Evolutionary conservation across 30 jellyfish, hydroid and myxozoan species (phyloP), one percentile per base, ranked within the genome.

Genomic region (Hydra vulgaris): DNA sequence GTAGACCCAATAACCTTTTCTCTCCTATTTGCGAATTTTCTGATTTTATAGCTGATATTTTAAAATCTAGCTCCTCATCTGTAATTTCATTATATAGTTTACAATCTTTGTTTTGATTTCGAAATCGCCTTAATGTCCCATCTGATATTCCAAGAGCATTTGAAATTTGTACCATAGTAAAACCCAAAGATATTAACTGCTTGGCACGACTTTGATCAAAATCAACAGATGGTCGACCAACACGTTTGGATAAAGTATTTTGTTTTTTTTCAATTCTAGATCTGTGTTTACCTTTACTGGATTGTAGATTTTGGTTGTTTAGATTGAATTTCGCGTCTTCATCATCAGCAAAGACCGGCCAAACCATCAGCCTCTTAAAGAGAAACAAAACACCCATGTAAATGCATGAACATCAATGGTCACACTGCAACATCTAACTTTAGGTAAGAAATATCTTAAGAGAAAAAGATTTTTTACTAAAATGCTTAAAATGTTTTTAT

Each of bases 71-170:
- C 15, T 80, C 87, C 23, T 80, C 83, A 80, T 80, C 69, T 12
- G 27, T 66, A n/a, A 80, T 80, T 66, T 67, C 54, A 70, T 69
- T 53, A 80, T 66, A 80, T n/a, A 67, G 66, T 25, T 25, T 23
- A 66, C 83, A 69, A 66, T 67, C 66, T 18, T 66, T 69, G 27
- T 69, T 70, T 52, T 23, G 55, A 21, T 27, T 80, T 18, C 87
- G 83, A 80, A 80, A 80, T n/a, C 87, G 55, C 71, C 87, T 54
- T 23, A 80, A 70, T 1, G 87, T 80, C 18, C 81, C 87, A 8
- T 67, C 83, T 19, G 87, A 80, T 23, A 80, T 80, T 16, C 87
- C 87, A 23, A 80, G 83, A 66, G 87, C 87, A 70, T 71, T 80
- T 18, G 87, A 80, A 66, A 80, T 79, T 70, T 80, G 87, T 23